Percentiles rank a stretch among this genome's conserved stretches.
phyloP scores from a whole-genome alignment of 2,113 vertebrate genomes.

The Capreolus pygargus region DNA sequence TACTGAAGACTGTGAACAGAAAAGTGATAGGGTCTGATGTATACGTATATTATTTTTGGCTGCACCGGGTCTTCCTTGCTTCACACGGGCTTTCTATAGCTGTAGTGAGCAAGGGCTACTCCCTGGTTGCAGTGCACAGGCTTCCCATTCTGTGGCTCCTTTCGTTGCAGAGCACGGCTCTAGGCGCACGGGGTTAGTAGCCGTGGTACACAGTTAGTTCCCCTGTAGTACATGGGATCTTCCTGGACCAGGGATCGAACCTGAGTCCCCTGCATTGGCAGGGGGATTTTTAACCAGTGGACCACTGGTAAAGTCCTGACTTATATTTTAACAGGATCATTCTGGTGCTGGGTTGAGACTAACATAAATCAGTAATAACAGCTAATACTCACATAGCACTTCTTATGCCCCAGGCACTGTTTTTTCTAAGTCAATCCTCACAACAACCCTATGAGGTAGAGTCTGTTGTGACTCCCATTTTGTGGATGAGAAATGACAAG shows the following conservation, averaged over 20 bases:
- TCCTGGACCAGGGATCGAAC: background rate
- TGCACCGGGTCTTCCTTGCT: background rate
- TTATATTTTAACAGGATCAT: background rate
- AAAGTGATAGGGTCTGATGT: background rate
- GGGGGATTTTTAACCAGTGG: background rate
- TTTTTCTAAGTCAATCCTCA: background rate
- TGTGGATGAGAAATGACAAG: background rate
- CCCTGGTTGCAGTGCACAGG: rapidly evolving
- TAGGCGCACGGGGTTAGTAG: background rate
- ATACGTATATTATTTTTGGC: background rate
- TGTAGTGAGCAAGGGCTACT: background rate
- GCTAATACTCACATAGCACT: background rate
- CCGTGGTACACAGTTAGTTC: background rate
- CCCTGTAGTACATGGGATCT: background rate
- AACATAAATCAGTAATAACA: background rate
- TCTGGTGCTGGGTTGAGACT: background rate
- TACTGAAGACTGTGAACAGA: background rate
- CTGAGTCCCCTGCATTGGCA: background rate
- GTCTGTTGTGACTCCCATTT: background rate
- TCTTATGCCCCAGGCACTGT: background rate
- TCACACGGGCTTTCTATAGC: background rate
- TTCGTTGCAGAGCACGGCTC: background rate
- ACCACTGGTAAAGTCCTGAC: background rate
- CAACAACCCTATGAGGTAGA: background rate
- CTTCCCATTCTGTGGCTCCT: background rate